phyloP scores from a whole-genome alignment of 1,140 invertebrate species.

The Panagrolaimus sp. region DNA sequence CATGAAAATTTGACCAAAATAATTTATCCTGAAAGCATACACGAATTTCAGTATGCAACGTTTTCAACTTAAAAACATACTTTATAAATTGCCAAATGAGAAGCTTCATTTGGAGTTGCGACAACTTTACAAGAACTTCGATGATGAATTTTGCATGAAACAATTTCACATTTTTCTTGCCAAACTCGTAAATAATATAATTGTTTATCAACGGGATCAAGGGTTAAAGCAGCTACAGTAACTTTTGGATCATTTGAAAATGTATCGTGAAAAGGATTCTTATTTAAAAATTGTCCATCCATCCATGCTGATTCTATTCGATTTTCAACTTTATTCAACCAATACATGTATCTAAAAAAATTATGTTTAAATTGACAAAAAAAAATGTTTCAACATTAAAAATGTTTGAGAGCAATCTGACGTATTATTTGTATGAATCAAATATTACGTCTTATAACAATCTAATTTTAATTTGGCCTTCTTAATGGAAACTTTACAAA shows the following conservation, averaged over 20 bases:
- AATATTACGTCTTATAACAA: too few relatives aligned
- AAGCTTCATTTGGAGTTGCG: slow-evolving; percentile 22
- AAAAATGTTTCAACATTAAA: not conserved
- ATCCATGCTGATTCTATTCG: slow-evolving; percentile 42
- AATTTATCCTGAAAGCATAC: slow-evolving; percentile 23
- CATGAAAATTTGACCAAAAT: slow-evolving; percentile 23
- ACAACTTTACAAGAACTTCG: slow-evolving; percentile 30
- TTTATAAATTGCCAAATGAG: slow-evolving; percentile 31
- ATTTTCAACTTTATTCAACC: slow-evolving; percentile 35
- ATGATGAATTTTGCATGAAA: slow-evolving; percentile 32
- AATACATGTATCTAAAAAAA: slow-evolving; percentile 44
- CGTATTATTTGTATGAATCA: too few relatives aligned
- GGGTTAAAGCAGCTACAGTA: slow-evolving; percentile 26
- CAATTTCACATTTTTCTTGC: slow-evolving; percentile 27
- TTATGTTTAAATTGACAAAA: slow-evolving; percentile 1
- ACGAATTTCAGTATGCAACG: not conserved
- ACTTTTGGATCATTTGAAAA: slow-evolving; percentile 21
- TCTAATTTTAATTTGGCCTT: too few relatives aligned
- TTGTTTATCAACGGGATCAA: slow-evolving; percentile 23
- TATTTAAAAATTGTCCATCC: slow-evolving; percentile 36
- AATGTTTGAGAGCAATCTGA: too few relatives aligned
- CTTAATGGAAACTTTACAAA: too few relatives aligned
- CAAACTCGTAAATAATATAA: slow-evolving; percentile 32
- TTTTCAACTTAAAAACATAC: slow-evolving; percentile 10
- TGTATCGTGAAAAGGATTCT: slow-evolving; percentile 33